phyloP scores from a whole-genome alignment of 2,888 invertebrate species.

The Phengaris arion region DNA sequence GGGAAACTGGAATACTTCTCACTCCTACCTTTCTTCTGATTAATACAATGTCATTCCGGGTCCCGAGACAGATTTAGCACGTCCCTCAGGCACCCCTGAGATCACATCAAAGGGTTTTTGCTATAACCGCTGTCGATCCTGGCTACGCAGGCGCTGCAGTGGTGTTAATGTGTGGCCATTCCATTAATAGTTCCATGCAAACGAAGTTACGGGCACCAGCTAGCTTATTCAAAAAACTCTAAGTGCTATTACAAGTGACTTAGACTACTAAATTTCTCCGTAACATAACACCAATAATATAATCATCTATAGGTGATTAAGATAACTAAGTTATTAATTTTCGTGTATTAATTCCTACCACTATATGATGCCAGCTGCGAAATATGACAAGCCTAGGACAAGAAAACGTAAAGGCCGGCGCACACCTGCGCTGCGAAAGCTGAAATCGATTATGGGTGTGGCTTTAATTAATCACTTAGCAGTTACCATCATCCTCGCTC shows the following conservation, averaged over 20 bases:
- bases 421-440: constrained; percentile 13
- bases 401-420: constrained; percentile 2
- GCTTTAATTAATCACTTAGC: constrained; percentile 17
- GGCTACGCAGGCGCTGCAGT: too few relatives aligned
- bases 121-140: too few relatives aligned
- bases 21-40: too few relatives aligned
- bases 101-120: too few relatives aligned
- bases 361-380: not conserved
- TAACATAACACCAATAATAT: not conserved
- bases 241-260: not conserved
- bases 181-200: too few relatives aligned
- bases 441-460: constrained; percentile 14
- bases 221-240: not conserved
- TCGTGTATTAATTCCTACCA: not conserved
- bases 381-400: constrained; percentile 4
- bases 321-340: constrained; percentile 12
- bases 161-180: too few relatives aligned
- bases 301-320: not conserved
- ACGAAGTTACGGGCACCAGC: too few relatives aligned
- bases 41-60: too few relatives aligned
- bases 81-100: too few relatives aligned
- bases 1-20: too few relatives aligned
- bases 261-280: too few relatives aligned
- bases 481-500: constrained; percentile 13
- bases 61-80: too few relatives aligned